A percentile compares a stretch with the other conserved stretches of the same genome.
These are phyloP conservation scores for Trematocara unimaculatum DNA, from an alignment of 2,113 vertebrate species.

Conservation along the genomic window DNA sequence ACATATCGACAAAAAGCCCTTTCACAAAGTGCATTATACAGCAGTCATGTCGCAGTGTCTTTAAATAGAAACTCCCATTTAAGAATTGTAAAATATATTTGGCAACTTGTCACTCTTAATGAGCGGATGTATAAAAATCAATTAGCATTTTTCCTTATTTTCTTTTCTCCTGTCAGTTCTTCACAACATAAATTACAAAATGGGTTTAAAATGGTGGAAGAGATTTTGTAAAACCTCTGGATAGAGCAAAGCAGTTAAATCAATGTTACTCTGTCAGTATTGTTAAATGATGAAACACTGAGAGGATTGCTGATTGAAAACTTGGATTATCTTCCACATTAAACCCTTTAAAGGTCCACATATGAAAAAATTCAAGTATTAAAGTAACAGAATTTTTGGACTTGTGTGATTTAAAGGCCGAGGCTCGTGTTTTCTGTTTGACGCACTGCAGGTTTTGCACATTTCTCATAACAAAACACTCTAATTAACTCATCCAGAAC, in stretches of 20 bases:
- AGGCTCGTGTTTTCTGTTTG: neutral
- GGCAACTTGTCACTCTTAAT: constrained; percentile 28
- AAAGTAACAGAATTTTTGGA: neutral
- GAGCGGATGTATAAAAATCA: neutral
- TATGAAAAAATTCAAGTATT: neutral
- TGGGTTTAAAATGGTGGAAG: constrained; percentile 12
- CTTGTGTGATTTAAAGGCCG: neutral
- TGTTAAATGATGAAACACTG: neutral
- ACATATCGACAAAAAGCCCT: constrained; percentile 12
- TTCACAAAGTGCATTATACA: constrained; percentile 45
- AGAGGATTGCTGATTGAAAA: neutral
- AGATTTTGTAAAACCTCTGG: neutral
- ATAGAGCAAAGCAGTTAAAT: neutral
- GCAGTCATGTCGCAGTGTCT: neutral
- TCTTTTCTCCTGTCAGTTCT: neutral
- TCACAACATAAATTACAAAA: constrained; percentile 12
- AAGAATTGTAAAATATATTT: constrained; percentile 29
- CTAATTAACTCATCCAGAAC: neutral
- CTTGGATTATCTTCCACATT: neutral
- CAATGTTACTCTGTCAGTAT: neutral
- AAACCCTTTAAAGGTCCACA: neutral
- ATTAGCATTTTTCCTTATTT: neutral
- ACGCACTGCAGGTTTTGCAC: neutral
- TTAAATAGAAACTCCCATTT: constrained; percentile 10
- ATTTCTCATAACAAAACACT: neutral